Conservation (phyloP, 2,888 invertebrate genomes). For the Elgonia sp. region DNA sequence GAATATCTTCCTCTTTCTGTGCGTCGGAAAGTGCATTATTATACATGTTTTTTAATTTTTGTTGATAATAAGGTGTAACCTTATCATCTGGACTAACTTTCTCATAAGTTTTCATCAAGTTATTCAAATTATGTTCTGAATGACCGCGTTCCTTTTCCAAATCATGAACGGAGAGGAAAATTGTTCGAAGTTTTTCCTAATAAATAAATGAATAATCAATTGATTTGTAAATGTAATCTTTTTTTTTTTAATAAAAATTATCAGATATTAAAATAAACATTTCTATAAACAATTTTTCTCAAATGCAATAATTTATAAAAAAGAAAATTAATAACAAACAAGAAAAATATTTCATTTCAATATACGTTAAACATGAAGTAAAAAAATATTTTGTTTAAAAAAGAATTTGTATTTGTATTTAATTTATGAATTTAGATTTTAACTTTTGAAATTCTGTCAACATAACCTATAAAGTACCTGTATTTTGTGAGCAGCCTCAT, state of each 20-base stretch:
- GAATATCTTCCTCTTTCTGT: constrained; percentile 93
- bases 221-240: no score
- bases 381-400: no score
- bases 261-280: no score
- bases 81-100: constrained; percentile 88
- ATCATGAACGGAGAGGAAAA: constrained; percentile 93
- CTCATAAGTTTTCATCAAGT: constrained; percentile 93
- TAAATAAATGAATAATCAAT: not conserved
- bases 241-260: no score
- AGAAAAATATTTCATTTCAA: no score
- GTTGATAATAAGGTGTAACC: constrained; percentile 88
- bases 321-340: no score
- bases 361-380: no score
- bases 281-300: no score
- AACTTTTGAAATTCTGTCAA: not conserved
- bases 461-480: constrained; percentile 84
- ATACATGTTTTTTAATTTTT: constrained; percentile 93
- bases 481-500: constrained; percentile 92
- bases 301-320: no score
- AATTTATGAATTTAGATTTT: not conserved
- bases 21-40: constrained; percentile 94
- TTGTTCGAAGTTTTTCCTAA: constrained; percentile 93
- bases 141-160: constrained; percentile 93
- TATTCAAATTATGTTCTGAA: constrained; percentile 93
- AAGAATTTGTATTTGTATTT: no score